A percentile compares a stretch with the other conserved stretches of the same genome.
Conservation (phyloP, 1,140 invertebrate species). For the Episyrphus balteatus region DNA sequence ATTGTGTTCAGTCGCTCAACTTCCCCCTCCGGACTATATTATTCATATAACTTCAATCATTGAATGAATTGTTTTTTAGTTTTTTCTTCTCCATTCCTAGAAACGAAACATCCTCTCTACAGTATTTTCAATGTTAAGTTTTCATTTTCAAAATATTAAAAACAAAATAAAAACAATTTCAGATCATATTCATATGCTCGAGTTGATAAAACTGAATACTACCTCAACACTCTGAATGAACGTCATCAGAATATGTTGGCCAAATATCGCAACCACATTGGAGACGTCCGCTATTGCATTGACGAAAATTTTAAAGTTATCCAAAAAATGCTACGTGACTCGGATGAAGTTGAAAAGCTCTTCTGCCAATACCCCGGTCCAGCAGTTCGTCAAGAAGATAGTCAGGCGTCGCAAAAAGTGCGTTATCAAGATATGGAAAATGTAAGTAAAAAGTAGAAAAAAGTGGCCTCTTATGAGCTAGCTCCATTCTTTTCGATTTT, state of each 20-base stretch:
- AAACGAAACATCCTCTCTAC: too few relatives aligned
- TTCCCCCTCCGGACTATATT: too few relatives aligned
- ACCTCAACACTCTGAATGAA: slow-evolving; percentile 58
- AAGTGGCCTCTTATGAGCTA: background rate
- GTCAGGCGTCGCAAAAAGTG: slow-evolving; percentile 15
- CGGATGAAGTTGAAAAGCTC: too few relatives aligned
- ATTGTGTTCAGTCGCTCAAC: too few relatives aligned
- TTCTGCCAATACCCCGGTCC: slow-evolving; percentile 8
- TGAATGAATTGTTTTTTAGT: too few relatives aligned
- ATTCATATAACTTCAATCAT: too few relatives aligned
- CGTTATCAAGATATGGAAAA: slow-evolving; percentile 35
- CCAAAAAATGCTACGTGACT: slow-evolving; percentile 54
- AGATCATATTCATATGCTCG: slow-evolving; percentile 50
- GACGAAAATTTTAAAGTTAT: slow-evolving; percentile 79
- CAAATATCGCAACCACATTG: slow-evolving; percentile 65
- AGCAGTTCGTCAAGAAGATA: slow-evolving; percentile 10
- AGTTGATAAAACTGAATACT: slow-evolving; percentile 61
- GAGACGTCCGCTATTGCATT: slow-evolving; percentile 63
- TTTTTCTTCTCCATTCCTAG: too few relatives aligned
- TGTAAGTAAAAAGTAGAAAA: slow-evolving; percentile 10
- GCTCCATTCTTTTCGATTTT: background rate
- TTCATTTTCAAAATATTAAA: too few relatives aligned
- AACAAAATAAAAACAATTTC: slow-evolving; percentile 7
- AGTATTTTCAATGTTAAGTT: too few relatives aligned
- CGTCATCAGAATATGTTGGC: slow-evolving; percentile 64